These are phyloP conservation scores for Chloropsis cyanopogon DNA, from an alignment of 2,113 vertebrate species.

Conservation along the genomic window DNA sequence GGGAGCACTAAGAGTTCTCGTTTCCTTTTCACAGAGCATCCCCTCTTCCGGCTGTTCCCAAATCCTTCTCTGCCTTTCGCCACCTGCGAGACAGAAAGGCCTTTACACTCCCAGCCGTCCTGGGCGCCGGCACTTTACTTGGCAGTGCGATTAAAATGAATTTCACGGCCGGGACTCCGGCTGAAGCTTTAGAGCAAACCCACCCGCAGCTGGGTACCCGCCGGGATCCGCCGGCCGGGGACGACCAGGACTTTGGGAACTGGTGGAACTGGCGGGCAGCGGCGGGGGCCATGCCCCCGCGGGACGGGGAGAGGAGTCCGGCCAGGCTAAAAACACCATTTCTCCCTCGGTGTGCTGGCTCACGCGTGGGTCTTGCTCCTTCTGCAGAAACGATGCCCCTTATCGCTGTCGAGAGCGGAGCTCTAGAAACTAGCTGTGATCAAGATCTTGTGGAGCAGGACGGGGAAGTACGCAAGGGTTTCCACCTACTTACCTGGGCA, in stretches of 20 bases:
- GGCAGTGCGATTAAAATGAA: neutral
- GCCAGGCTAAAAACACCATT: neutral
- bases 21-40: neutral
- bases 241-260: accelerated
- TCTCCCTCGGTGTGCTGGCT: neutral
- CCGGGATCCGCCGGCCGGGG: neutral
- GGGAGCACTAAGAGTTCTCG: neutral
- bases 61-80: neutral
- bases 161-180: neutral
- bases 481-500: neutral
- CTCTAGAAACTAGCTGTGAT: neutral
- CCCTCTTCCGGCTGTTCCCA: neutral
- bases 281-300: accelerated
- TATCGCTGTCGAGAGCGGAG: neutral
- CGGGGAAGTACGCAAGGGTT: neutral
- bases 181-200: neutral
- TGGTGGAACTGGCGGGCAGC: neutral
- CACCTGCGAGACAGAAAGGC: neutral
- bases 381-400: neutral
- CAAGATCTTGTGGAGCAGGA: neutral
- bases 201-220: neutral
- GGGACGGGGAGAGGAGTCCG: neutral
- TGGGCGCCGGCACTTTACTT: neutral
- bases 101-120: neutral
- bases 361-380: neutral